phyloP scores from a whole-genome alignment of 2,888 invertebrate species.

The Oxytorus armatus region DNA sequence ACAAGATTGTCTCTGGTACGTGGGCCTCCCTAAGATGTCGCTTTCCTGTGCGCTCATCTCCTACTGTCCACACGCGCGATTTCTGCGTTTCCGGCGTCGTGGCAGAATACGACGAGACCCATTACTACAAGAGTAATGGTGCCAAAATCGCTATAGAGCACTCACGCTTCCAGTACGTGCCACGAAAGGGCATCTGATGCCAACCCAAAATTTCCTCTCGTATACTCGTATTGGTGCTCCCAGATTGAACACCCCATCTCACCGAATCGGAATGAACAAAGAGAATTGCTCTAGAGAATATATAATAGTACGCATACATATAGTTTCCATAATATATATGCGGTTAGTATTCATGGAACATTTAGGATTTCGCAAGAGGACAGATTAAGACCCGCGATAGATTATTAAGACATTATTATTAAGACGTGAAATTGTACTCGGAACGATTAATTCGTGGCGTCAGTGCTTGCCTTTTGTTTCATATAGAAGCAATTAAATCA shows the following conservation, averaged over 20 bases:
- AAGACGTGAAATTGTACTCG: conserved; percentile 31
- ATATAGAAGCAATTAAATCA: conserved; percentile 9
- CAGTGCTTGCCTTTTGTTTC: not conserved
- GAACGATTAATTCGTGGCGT: conserved; percentile 36
- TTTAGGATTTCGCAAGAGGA: conserved; percentile 33
- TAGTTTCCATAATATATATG: conserved; percentile 5
- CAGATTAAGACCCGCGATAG: conserved; percentile 5
- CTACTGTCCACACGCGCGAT: conserved; percentile 28
- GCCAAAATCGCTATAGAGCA: conserved; percentile 41
- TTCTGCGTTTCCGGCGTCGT: conserved; percentile 50
- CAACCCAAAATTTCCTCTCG: conserved; percentile 24
- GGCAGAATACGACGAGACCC: conserved; percentile 47
- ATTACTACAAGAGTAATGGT: conserved; percentile 57
- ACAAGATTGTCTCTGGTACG: not conserved
- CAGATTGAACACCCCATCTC: conserved; percentile 38
- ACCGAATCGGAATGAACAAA: conserved; percentile 29
- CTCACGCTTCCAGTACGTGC: conserved; percentile 46
- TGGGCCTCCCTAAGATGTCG: conserved; percentile 37
- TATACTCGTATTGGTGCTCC: conserved; percentile 41
- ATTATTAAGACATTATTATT: conserved; percentile 33
- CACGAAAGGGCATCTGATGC: conserved; percentile 50
- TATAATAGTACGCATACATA: conserved; percentile 28
- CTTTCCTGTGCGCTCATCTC: conserved; percentile 22
- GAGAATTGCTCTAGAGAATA: conserved; percentile 35
- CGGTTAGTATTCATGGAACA: conserved; percentile 21